Conservation (phyloP, 2,888 invertebrate genomes). For the Tipula unca region DNA sequence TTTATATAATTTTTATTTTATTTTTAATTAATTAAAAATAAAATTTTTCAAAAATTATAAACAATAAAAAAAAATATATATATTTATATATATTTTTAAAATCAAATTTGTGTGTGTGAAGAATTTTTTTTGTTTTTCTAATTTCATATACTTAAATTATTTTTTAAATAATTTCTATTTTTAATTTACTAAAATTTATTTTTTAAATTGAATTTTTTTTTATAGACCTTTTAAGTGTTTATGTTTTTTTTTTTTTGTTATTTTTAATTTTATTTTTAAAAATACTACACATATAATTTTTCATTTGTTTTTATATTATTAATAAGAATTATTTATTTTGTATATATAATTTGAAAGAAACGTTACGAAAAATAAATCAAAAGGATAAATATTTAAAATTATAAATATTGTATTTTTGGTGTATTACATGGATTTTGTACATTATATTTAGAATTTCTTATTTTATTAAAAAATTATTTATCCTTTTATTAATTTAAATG, state of each 20-base stretch:
- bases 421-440: constrained; percentile 2
- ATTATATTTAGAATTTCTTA: not conserved
- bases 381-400: constrained; percentile 14
- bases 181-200: not conserved
- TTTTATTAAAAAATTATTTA: not conserved
- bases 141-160: not conserved
- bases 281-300: constrained; percentile 3
- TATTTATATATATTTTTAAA: not conserved
- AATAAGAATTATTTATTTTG: not conserved
- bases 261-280: not conserved
- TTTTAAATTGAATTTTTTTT: not conserved
- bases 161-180: not conserved
- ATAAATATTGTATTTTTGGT: constrained; percentile 14
- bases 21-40: not conserved
- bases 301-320: not conserved
- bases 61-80: not conserved
- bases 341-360: not conserved
- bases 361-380: not conserved
- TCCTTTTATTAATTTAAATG: not conserved
- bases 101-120: not conserved
- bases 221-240: not conserved
- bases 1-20: not conserved
- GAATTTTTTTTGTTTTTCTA: not conserved
- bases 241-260: not conserved
- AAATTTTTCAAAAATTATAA: not conserved